Evolutionary conservation across 1,140 invertebrate genomes (phyloP).

Genomic region (Rhagoletis pomonella): DNA sequence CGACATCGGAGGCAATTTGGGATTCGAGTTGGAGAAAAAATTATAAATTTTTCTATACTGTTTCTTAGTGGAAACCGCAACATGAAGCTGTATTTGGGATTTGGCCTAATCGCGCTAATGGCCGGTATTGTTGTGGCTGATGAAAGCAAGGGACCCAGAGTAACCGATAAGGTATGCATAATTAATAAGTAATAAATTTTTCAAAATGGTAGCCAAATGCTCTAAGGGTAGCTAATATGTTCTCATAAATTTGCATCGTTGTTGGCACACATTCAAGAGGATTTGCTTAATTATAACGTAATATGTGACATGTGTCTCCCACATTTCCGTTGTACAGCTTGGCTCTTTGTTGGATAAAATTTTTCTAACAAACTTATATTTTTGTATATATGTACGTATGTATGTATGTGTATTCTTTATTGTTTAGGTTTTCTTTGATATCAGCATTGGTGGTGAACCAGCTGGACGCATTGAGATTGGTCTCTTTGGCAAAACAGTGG

Average conservation of each 20-base stretch:
- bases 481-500: constrained; percentile 95
- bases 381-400: constrained; percentile 26
- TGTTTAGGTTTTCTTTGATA: constrained; percentile 94
- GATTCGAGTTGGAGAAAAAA: background rate
- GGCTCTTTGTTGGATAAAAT: constrained; percentile 35
- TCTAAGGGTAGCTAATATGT: too few species aligned
- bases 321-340: constrained; percentile 4
- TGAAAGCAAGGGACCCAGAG: constrained; percentile 80
- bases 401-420: constrained; percentile 56
- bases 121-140: constrained; percentile 68
- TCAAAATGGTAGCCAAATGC: too few species aligned
- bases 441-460: constrained; percentile 87
- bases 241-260: background rate
- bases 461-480: constrained; percentile 92
- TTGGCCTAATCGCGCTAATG: constrained; percentile 66
- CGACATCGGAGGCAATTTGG: constrained; percentile 9
- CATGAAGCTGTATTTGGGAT: constrained; percentile 68
- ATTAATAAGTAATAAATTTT: background rate
- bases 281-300: constrained; percentile 10
- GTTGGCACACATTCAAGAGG: constrained; percentile 36
- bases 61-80: constrained; percentile 50
- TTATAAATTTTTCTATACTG: background rate
- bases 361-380: too few species aligned
- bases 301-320: background rate
- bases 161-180: constrained; percentile 81